Evolutionary conservation across 2,113 vertebrate species (phyloP), one percentile per base, ranked within the genome.

Genomic region (Xenopus borealis): DNA sequence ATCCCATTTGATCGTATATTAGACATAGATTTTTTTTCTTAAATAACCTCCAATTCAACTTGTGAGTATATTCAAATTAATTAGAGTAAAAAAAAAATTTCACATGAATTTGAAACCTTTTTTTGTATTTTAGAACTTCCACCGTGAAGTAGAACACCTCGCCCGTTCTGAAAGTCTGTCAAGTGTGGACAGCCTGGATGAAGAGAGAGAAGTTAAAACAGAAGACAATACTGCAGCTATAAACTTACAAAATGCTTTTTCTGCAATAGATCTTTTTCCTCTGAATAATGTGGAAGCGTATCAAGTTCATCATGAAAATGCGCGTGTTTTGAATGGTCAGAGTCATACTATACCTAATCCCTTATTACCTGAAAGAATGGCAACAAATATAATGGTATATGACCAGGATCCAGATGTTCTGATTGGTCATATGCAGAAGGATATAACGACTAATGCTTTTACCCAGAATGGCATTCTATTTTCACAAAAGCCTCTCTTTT

Each of bases 101-200:
- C n/a, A n/a, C n/a, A n/a, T n/a, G n/a, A n/a, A n/a, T n/a, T n/a
- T n/a, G n/a, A n/a, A n/a, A n/a, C n/a, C n/a, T 47, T 83, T 80
- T 81, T 62, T 78, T 83, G 27, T 69, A 80, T 92, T 77, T 81
- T 80, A 98, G 95, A 91, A 90, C 82, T 88, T 90, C 82, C 82
- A 84, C 80, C 82, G 87, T 82, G 88, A 89, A 80, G 80, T 89
- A 79, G 85, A 89, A 74, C 83, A 88, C 70, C 80, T 85, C 82
- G 81, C 85, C 66, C 84, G 83, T 79, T 93, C 92, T 75, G 94
- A 93, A 80, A 97, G 92, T 67, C 73, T 95, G 65, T 94, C 85
- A 13, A 96, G 93, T 83, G 81, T 89, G 81, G 96, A 99, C 85
- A 99, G 96, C 80, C 91, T 98, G 83, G 95, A 98, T 66, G 86